A percentile compares a stretch with the other conserved stretches of the same genome.
These are phyloP conservation scores for Pachycephala philippinensis DNA, from an alignment of 2,113 vertebrate species.

Conservation along the genomic window DNA sequence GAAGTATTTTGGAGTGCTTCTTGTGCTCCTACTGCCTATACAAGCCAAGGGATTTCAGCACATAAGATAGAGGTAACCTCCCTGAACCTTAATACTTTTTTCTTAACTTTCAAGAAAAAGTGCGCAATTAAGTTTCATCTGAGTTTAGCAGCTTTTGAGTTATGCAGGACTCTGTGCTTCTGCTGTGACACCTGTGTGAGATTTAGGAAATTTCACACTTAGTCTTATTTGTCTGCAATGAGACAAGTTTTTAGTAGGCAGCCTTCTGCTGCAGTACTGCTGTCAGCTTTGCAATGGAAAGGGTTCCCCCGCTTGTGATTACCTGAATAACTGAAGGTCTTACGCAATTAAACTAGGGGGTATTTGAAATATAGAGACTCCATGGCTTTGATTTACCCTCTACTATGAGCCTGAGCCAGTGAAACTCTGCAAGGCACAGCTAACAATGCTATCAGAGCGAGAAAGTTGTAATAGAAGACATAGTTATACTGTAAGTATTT, in stretches of 20 bases:
- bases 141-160: background rate
- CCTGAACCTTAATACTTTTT: background rate
- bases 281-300: background rate
- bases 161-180: background rate
- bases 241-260: background rate
- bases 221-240: background rate
- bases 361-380: background rate
- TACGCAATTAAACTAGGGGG: background rate
- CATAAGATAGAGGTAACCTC: too few relatives aligned
- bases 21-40: background rate
- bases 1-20: background rate
- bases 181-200: background rate
- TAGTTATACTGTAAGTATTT: background rate
- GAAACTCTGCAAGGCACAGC: background rate
- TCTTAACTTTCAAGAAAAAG: background rate
- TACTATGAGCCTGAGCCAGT: background rate
- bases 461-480: background rate
- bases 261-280: background rate
- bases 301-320: background rate
- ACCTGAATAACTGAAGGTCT: background rate
- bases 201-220: background rate
- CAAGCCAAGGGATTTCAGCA: background rate
- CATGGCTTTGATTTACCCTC: background rate
- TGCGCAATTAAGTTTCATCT: background rate
- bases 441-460: background rate